Percentiles rank a stretch among this genome's conserved stretches.
These are phyloP conservation scores for Lagocephalus sceleratus DNA, from an alignment of 2,797 vertebrate species.

Conservation along the genomic window DNA sequence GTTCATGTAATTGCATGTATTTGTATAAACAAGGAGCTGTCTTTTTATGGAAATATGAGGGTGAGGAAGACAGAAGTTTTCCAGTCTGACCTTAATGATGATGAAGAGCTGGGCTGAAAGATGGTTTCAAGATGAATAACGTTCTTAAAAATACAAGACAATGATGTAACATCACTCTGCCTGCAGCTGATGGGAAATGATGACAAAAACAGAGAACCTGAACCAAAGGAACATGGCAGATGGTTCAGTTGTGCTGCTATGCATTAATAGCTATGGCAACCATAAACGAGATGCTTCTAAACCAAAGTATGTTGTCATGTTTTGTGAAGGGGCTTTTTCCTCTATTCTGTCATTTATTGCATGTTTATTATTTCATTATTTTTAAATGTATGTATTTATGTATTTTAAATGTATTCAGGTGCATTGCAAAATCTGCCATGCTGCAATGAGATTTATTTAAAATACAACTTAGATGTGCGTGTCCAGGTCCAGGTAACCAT, in stretches of 20 bases:
- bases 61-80: slow-evolving; percentile 9
- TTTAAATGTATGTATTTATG: no score
- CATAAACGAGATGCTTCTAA: background rate
- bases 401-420: no score
- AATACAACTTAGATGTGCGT: no score
- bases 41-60: no score
- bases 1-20: no score
- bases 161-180: slow-evolving; percentile 11
- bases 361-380: no score
- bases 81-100: slow-evolving; percentile 37
- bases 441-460: no score
- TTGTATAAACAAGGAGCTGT: no score
- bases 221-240: slow-evolving; percentile 11
- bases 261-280: background rate
- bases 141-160: slow-evolving; percentile 30
- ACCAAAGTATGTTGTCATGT: no score
- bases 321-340: no score
- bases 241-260: slow-evolving; percentile 14
- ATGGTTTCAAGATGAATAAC: slow-evolving; percentile 39
- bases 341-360: no score
- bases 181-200: slow-evolving; percentile 21
- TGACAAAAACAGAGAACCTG: slow-evolving; percentile 9
- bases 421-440: no score
- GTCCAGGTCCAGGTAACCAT: background rate
- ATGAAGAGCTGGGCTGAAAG: slow-evolving; percentile 35